These are phyloP conservation scores for Ceyx cyanopectus DNA, from an alignment of 2,113 vertebrate species.

Conservation along the genomic window DNA sequence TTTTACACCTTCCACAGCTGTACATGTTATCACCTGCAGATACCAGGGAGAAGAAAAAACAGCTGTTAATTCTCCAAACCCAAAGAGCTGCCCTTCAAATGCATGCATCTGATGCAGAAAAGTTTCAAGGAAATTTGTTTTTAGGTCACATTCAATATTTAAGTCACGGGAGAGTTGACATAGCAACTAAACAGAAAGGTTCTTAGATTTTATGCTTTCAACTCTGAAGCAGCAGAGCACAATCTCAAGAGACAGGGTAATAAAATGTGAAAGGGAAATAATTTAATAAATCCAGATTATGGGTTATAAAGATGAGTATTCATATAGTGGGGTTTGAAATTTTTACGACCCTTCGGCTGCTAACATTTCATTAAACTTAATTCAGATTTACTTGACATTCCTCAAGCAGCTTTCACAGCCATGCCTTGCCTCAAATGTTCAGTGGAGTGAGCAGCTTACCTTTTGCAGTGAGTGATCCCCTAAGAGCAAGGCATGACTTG, in stretches of 20 bases:
- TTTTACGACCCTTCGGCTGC: background rate
- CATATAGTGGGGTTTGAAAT: background rate
- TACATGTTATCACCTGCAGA: slow-evolving; percentile 98
- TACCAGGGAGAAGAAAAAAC: slow-evolving; percentile 7
- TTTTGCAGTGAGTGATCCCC: background rate
- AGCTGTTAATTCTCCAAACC: slow-evolving; percentile 34
- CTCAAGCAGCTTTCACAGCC: background rate
- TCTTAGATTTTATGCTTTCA: background rate
- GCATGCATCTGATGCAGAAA: background rate
- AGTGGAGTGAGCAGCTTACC: slow-evolving; percentile 16
- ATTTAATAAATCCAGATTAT: background rate
- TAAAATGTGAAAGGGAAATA: background rate
- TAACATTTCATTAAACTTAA: background rate
- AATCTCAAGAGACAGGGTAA: background rate
- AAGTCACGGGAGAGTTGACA: background rate
- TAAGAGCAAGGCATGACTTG: background rate
- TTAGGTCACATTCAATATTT: background rate
- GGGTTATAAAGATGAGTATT: background rate
- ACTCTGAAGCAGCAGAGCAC: background rate
- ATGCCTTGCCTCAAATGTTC: background rate
- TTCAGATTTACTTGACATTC: background rate
- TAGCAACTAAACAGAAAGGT: background rate
- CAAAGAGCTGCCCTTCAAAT: background rate
- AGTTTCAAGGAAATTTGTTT: background rate
- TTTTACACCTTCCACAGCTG: slow-evolving; percentile 99